A percentile compares a stretch with the other conserved stretches of the same genome.
phyloP scores from a whole-genome alignment of 2,888 invertebrate species.

The Oligia latruncula region DNA sequence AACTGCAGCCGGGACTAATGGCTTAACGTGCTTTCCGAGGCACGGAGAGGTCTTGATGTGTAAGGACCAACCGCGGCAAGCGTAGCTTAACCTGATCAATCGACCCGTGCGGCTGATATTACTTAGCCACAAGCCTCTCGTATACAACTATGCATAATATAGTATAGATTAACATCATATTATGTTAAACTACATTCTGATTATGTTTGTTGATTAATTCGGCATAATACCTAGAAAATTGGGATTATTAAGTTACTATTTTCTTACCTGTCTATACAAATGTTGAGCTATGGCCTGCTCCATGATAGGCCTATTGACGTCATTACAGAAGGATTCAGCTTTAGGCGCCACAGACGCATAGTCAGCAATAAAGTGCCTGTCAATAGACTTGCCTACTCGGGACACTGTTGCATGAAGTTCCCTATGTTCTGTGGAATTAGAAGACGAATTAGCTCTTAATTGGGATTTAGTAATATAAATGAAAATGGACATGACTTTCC shows the following conservation, averaged over 20 bases:
- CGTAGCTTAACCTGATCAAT: no score
- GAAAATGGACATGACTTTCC: not conserved
- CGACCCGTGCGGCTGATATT: no score
- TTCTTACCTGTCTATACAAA: constrained; percentile 95
- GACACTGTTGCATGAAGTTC: constrained; percentile 92
- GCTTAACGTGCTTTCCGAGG: no score
- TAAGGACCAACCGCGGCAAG: no score
- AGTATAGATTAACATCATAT: not conserved
- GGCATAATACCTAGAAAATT: not conserved
- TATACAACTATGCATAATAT: not conserved
- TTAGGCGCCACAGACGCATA: constrained; percentile 96
- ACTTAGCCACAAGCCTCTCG: no score
- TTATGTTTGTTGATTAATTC: not conserved
- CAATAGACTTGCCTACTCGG: constrained; percentile 98
- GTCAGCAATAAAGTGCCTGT: constrained; percentile 97
- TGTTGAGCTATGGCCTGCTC: constrained; percentile 97
- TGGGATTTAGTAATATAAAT: not conserved
- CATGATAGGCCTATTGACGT: constrained; percentile 89
- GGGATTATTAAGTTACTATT: not conserved
- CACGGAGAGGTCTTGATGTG: no score
- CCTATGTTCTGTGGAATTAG: constrained; percentile 80
- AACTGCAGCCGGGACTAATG: no score
- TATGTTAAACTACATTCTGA: not conserved
- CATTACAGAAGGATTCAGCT: constrained; percentile 94
- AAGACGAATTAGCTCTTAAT: not conserved